A percentile compares a stretch with the other conserved stretches of the same genome.
These are phyloP conservation scores for Saguinus midas DNA, from an alignment of 2,113 vertebrate species.

Conservation along the genomic window DNA sequence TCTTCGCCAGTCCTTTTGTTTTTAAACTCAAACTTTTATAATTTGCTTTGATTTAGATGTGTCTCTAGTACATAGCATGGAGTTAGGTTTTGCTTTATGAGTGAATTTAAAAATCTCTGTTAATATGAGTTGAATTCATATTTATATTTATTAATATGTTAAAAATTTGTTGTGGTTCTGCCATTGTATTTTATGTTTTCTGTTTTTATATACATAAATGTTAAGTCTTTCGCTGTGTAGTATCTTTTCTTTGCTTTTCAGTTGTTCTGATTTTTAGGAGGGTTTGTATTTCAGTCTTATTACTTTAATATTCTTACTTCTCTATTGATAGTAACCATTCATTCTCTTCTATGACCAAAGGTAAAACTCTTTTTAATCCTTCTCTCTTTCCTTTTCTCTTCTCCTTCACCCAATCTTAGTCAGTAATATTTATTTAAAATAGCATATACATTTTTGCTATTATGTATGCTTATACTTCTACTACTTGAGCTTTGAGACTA, in stretches of 20 bases:
- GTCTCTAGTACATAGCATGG: neutral
- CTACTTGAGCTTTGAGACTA: neutral
- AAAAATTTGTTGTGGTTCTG: neutral
- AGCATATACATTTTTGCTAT: neutral
- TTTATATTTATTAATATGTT: neutral
- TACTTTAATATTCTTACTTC: constrained; percentile 21
- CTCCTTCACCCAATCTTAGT: neutral
- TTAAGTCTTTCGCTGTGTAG: neutral
- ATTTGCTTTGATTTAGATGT: constrained; percentile 9
- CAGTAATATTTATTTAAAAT: neutral
- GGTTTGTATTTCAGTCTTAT: constrained; percentile 25
- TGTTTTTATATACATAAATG: neutral
- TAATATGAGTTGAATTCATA: neutral
- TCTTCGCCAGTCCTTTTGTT: neutral
- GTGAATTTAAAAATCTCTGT: constrained; percentile 7
- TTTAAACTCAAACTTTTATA: neutral
- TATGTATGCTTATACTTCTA: neutral
- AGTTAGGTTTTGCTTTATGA: constrained; percentile 23
- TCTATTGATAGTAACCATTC: neutral
- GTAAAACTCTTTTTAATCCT: constrained; percentile 21
- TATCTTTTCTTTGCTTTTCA: constrained; percentile 32
- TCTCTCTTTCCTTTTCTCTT: neutral
- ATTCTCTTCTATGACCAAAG: neutral
- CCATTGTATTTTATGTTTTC: neutral
- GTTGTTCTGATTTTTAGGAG: constrained; percentile 35